Conservation (phyloP, 2,888 invertebrate species). For the Pristionchus maxplancki region DNA sequence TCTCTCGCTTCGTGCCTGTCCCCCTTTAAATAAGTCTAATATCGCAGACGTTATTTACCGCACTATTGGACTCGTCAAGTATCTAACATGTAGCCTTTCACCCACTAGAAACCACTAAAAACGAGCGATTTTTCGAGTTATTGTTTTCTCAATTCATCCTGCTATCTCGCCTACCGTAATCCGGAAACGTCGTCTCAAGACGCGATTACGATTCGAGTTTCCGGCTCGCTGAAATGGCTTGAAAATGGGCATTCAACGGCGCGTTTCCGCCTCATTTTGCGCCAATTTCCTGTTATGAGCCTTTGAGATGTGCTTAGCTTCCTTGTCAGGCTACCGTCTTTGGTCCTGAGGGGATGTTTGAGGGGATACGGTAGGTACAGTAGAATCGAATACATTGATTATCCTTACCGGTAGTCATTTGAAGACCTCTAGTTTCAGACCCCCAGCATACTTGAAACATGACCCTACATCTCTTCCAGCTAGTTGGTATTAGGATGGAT, state of each 20-base stretch:
- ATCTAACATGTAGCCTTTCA: no score
- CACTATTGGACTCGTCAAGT: no score
- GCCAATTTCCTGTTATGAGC: conserved; percentile 44
- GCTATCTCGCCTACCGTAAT: not conserved
- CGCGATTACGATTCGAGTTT: conserved; percentile 19
- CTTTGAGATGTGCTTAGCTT: not conserved
- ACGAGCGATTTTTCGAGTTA: no score
- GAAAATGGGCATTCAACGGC: conserved; percentile 40
- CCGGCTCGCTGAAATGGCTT: not conserved
- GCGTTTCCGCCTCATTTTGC: conserved; percentile 32
- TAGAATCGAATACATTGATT: no score
- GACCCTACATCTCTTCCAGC: no score
- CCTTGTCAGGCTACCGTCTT: not conserved
- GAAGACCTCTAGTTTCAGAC: not conserved
- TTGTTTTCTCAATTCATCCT: not conserved
- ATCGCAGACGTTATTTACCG: not conserved
- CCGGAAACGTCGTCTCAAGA: conserved; percentile 41
- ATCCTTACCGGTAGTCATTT: not conserved
- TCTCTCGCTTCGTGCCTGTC: no score
- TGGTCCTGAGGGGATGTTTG: not conserved
- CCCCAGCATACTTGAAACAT: not conserved
- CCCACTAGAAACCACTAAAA: no score
- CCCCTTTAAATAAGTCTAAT: no score
- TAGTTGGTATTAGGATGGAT: no score
- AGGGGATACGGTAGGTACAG: conserved; percentile 1